Conservation (phyloP, 1,140 invertebrate species). For the Bombus turneri region DNA sequence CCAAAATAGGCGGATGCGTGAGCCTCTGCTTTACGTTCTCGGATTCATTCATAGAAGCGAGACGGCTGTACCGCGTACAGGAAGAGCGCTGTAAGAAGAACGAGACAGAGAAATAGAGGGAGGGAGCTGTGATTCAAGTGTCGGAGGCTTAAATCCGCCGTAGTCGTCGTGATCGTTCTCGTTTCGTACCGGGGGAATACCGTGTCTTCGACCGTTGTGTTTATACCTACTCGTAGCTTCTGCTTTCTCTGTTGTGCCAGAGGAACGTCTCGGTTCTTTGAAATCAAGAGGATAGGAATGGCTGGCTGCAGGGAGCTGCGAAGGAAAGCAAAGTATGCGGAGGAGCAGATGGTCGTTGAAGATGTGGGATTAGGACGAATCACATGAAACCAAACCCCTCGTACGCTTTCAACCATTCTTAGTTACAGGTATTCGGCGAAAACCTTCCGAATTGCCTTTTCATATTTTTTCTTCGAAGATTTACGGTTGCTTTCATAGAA, state of each 20-base stretch:
- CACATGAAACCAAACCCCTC: no score
- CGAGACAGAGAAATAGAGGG: background rate
- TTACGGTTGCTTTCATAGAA: no score
- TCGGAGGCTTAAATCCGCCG: conserved; percentile 25
- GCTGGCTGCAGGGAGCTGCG: background rate
- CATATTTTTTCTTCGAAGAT: no score
- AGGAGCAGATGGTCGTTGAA: background rate
- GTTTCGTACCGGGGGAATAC: background rate
- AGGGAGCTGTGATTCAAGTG: conserved; percentile 32
- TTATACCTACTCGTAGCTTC: background rate
- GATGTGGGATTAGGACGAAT: background rate
- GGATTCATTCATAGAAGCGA: conserved; percentile 60
- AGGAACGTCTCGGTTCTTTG: background rate
- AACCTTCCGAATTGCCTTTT: background rate
- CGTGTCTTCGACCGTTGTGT: conserved; percentile 7
- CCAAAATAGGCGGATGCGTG: conserved; percentile 64
- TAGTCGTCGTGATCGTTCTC: background rate
- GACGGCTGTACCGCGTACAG: conserved; percentile 30
- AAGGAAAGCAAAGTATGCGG: background rate
- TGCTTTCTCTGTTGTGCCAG: background rate
- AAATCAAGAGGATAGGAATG: no score
- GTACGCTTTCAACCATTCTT: background rate
- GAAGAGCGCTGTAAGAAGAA: conserved; percentile 34
- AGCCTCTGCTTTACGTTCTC: conserved; percentile 44
- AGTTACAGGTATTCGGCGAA: background rate